Base-by-base conservation (phyloP, 2,797 vertebrate species). In the Perodicticus potto region DNA sequence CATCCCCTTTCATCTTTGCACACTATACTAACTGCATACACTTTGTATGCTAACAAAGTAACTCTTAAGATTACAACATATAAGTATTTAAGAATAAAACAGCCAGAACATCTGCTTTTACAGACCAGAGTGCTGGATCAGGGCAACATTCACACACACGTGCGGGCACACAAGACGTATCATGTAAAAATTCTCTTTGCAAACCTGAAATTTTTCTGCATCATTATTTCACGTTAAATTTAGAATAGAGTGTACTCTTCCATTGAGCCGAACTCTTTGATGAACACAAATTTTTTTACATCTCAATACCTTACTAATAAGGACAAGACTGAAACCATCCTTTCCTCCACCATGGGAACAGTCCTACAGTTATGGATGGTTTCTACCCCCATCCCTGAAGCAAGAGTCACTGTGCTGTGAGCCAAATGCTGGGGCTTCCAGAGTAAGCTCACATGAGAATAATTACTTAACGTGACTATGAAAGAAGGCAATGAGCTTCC, bases 401-500 rank as follows among this genome's bases (percentile, higher is more conserved):
- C 11, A 23, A 45, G 88, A 95, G 59, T 82, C 40, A 70, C 85
- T 80, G 57, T 55, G 55, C 86, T 88, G 65, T 16, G 40, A 97
- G 88, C 96, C 96, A 96, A 94, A 82, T 22, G 93, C 88, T 25
- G 76, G 84, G 89, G 89, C 89, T 89, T 84, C 84, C 86, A 59
- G 73, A 89, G 93, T 72, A 94, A 90, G 72, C 93, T 87, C 96
- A 97, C 94, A 97, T 86, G 97, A 97, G 95, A 97, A 73, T 97
- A 97, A 98, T 98, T 97, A 97, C 65, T 96, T 92, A 83, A 93
- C 93, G 61, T 93, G 87, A 90, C 81, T 87, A 95, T 82, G 97
- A 96, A 94, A 94, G 96, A 96, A 86, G 83, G 96, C 96, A 96
- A 22, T 32, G 92, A 97, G 93, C 85, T 96, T 97, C 97, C 97